Percentiles rank a stretch among this genome's conserved stretches.
phyloP scores from a whole-genome alignment of 2,797 vertebrate species.

The Pseudochirops corinnae region DNA sequence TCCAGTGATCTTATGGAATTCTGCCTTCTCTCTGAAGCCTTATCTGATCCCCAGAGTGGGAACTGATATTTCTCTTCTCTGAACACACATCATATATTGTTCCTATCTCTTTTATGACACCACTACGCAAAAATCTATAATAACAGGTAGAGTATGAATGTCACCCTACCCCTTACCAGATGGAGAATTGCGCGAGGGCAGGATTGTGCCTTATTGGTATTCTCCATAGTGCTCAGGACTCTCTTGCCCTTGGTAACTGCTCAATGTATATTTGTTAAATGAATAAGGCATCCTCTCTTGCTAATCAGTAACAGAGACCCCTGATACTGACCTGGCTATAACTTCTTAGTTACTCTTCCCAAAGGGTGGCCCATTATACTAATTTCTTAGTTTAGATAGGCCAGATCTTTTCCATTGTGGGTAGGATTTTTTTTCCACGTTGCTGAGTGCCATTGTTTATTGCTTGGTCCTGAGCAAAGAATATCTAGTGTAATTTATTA shows the following conservation, averaged over 20 bases:
- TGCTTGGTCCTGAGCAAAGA: neutral
- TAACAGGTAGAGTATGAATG: neutral
- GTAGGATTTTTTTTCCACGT: slow-evolving; percentile 11
- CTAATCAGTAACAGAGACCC: neutral
- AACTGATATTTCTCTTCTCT: neutral
- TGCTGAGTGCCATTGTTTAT: neutral
- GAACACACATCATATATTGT: neutral
- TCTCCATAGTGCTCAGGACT: neutral
- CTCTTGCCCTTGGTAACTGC: neutral
- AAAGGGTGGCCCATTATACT: neutral
- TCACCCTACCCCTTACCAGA: neutral
- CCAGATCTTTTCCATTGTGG: neutral
- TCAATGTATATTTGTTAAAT: neutral
- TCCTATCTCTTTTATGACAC: neutral
- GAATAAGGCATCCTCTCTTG: neutral
- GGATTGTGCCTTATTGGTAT: slow-evolving; percentile 2
- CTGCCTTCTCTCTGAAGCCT: neutral
- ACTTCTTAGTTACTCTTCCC: neutral
- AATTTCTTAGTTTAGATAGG: neutral
- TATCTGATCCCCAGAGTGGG: neutral
- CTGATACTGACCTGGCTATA: neutral
- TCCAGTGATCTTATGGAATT: neutral
- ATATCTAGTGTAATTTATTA: neutral
- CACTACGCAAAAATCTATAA: neutral
- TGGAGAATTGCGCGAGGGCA: neutral